Conservation (phyloP, 2,797 vertebrate species). For the Simalia tracyae region DNA sequence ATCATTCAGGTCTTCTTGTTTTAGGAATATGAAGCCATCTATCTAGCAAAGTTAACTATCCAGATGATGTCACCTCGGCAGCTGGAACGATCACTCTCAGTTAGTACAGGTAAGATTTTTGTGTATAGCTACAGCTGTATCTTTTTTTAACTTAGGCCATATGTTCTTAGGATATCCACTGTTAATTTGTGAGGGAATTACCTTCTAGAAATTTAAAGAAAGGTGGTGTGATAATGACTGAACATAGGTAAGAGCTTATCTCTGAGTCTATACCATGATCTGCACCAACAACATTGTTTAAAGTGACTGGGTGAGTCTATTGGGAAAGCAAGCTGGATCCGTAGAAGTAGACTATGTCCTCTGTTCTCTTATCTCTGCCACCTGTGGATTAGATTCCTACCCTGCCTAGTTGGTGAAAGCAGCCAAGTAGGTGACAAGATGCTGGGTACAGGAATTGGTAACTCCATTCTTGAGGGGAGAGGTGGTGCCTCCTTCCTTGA, state of each 20-base stretch:
- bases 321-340: background rate
- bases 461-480: background rate
- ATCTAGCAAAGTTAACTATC: constrained; percentile 95
- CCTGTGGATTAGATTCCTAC: background rate
- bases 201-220: background rate
- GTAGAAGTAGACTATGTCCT: background rate
- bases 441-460: no score
- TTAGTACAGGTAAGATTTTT: constrained; percentile 82
- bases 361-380: background rate
- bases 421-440: background rate
- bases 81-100: constrained; percentile 87
- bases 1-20: constrained; percentile 2
- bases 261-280: background rate
- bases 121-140: background rate
- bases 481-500: background rate
- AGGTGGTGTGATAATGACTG: background rate
- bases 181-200: background rate
- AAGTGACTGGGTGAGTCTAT: background rate
- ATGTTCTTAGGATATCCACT: background rate
- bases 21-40: constrained; percentile 99
- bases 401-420: background rate
- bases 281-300: background rate
- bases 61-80: constrained; percentile 98
- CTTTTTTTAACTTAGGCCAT: background rate
- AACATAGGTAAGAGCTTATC: background rate